phyloP scores from a whole-genome alignment of 1,140 invertebrate species.

The Centruroides sculpturatus region DNA sequence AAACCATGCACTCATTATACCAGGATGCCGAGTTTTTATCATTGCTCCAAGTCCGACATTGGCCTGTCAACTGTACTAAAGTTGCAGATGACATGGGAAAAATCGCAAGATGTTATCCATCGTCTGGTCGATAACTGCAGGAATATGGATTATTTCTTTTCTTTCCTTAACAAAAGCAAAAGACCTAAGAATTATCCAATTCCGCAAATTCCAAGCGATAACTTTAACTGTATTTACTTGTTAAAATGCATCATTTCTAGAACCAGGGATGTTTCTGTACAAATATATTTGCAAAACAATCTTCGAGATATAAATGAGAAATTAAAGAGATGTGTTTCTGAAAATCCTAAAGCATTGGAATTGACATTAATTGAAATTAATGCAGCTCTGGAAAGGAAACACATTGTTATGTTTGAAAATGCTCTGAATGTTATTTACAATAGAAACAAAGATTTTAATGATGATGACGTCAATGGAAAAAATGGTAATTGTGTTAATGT shows the following conservation, averaged over 20 bases:
- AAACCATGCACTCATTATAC: background rate
- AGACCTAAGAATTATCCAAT: background rate
- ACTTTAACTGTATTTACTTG: background rate
- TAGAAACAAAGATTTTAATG: background rate
- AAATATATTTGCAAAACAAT: background rate
- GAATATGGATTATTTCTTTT: too few relatives aligned
- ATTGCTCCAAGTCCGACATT: background rate
- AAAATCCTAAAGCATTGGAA: background rate
- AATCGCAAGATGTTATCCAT: too few relatives aligned
- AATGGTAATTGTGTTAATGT: background rate
- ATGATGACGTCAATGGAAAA: background rate
- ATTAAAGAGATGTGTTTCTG: background rate
- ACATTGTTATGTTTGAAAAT: background rate
- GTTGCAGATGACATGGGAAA: background rate
- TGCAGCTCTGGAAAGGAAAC: background rate
- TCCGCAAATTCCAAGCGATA: background rate
- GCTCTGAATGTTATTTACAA: background rate
- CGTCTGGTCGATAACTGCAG: too few relatives aligned
- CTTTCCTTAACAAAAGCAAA: too few relatives aligned
- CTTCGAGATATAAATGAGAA: background rate
- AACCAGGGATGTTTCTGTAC: background rate
- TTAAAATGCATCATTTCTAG: background rate
- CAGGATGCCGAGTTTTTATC: background rate
- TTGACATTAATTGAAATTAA: background rate
- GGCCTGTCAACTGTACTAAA: background rate